Conservation (phyloP, 2,113 vertebrate genomes). For the Ptychochromis oligacanthus region DNA sequence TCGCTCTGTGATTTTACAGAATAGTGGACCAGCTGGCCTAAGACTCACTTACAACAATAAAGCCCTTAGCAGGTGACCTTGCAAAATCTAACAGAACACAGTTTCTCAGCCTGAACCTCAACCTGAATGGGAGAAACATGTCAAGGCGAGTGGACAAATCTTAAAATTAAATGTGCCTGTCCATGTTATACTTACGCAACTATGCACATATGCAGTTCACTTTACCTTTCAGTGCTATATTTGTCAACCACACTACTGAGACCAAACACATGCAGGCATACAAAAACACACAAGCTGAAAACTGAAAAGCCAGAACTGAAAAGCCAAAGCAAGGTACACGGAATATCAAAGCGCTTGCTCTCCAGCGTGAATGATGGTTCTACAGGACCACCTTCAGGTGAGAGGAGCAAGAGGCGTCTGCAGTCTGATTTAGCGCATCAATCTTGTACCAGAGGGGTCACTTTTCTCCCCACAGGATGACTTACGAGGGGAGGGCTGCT, state of each 20-base stretch:
- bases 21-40: slow-evolving; percentile 1
- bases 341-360: slow-evolving; percentile 53
- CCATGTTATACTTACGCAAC: not conserved
- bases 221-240: not conserved
- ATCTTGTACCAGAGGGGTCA: slow-evolving; percentile 57
- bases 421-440: slow-evolving; percentile 69
- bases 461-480: slow-evolving; percentile 53
- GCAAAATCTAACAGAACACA: not conserved
- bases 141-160: not conserved
- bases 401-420: slow-evolving; percentile 47
- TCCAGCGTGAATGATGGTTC: slow-evolving; percentile 58
- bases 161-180: slow-evolving; percentile 1
- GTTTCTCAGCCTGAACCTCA: not conserved
- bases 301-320: not conserved
- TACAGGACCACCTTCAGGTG: slow-evolving; percentile 49
- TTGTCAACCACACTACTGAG: slow-evolving; percentile 9
- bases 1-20: slow-evolving; percentile 36
- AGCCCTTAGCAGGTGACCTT: slow-evolving; percentile 23
- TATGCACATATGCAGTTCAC: slow-evolving; percentile 23
- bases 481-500: slow-evolving; percentile 48
- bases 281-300: slow-evolving; percentile 16
- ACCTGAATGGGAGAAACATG: not conserved
- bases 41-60: slow-evolving; percentile 17
- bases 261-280: slow-evolving; percentile 33
- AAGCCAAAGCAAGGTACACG: slow-evolving; percentile 7